These are phyloP conservation scores for Heterodera carotae DNA, from an alignment of 1,140 invertebrate genomes.

Conservation along the genomic window DNA sequence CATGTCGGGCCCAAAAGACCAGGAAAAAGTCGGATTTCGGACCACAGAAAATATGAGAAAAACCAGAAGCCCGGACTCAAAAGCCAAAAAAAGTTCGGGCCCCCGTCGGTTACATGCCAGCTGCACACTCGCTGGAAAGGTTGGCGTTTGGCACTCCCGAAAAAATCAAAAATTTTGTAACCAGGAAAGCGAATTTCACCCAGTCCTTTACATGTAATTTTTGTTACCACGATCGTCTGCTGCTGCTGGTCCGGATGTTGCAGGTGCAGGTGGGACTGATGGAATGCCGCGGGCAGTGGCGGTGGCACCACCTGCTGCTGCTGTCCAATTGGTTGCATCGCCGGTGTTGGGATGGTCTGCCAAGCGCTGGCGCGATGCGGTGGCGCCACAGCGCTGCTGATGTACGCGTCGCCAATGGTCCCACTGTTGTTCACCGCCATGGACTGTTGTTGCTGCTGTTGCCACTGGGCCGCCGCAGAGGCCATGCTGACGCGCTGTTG, in stretches of 20 bases:
- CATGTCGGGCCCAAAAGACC: no score
- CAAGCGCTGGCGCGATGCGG: neutral
- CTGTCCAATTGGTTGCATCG: neutral
- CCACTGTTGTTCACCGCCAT: neutral
- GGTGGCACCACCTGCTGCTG: neutral
- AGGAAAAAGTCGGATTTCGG: no score
- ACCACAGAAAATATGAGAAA: no score
- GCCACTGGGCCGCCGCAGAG: neutral
- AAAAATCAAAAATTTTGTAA: no score
- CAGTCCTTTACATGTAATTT: no score
- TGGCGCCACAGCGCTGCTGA: neutral
- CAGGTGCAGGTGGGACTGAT: neutral
- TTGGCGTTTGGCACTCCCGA: no score
- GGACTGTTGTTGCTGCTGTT: neutral
- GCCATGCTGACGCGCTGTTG: no score
- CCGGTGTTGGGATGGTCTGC: constrained; percentile 8
- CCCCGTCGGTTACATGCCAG: no score
- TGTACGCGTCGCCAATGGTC: neutral
- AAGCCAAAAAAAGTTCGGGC: no score
- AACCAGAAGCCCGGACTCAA: no score
- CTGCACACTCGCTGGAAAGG: no score
- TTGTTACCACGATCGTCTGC: neutral
- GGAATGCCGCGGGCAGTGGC: neutral
- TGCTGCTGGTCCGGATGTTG: neutral
- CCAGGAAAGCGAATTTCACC: no score